Base-by-base conservation (phyloP, 2,797 vertebrate genomes). In the Neosilurus hyrtlii region DNA sequence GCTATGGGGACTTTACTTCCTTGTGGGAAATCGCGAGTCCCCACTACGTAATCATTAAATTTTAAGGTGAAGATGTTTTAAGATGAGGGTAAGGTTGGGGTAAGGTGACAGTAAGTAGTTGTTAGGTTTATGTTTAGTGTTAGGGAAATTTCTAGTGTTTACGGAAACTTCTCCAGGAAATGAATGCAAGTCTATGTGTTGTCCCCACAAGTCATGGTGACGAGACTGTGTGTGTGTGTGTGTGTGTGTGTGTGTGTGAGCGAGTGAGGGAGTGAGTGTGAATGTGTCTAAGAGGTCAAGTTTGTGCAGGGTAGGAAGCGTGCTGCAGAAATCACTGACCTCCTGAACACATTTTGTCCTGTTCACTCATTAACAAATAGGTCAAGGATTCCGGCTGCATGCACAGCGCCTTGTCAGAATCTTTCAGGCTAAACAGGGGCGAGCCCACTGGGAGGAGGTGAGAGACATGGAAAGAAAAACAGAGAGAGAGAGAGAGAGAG, bases 361-460 rank as follows among this genome's bases (percentile, higher is more conserved):
- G 90, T 92, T 93, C 92, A 91, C 92, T 95, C 92, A 94, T 94
- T 94, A 93, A 92, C 93, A 95, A 95, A 94, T 94, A 93, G 94
- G 94, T 95, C 94, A 95, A 94, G 94, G 92, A 94, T 95, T 94
- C 93, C 89, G 92, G 90, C 89, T 92, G 91, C 92, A 90, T 93
- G 93, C 89, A 87, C 89, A 92, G 90, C 89, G 56, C 93, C 94
- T 94, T 94, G 94, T 95, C 94, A 94, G 91, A 93, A 93, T 90
- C 92, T 94, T 92, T 95, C 93, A 94, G 91, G 93, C 91, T 93
- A 92, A 89, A 88, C 73, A 82, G 84, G 68, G 82, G 75, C 79
- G 61, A 86, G 80, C 63, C 77, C 83, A 76, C 72, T 30, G 82
- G 81, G 65, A 62, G 65, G 73, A 75, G 56, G 89, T 84, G 88